These are phyloP conservation scores for Chiroxiphia lanceolata DNA, from an alignment of 2,797 vertebrate genomes.

Conservation along the genomic window DNA sequence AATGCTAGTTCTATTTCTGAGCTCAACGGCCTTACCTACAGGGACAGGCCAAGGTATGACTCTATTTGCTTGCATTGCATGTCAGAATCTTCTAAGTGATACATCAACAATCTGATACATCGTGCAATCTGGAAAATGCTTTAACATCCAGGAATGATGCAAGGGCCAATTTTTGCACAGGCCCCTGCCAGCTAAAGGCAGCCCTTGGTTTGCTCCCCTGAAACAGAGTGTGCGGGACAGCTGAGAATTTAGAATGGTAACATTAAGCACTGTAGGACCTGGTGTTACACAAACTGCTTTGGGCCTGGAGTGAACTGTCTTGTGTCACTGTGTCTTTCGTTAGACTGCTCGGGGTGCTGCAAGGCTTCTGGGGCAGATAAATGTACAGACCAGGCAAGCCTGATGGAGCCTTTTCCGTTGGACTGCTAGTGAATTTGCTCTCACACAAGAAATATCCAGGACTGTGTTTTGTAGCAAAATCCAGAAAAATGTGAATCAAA, in stretches of 20 bases:
- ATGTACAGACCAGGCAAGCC: fast-evolving
- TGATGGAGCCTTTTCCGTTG: background rate
- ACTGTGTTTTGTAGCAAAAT: slow-evolving; percentile 18
- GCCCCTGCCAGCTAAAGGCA: background rate
- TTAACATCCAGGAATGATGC: background rate
- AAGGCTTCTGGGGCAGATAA: background rate
- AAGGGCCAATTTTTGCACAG: background rate
- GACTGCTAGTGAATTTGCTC: background rate
- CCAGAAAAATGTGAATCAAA: slow-evolving; percentile 22
- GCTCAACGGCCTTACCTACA: background rate
- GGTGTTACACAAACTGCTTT: background rate
- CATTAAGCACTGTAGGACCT: background rate
- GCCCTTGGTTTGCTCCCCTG: background rate
- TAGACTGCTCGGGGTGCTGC: background rate
- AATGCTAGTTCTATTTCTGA: background rate
- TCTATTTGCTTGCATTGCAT: background rate
- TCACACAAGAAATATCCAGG: background rate
- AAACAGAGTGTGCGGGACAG: background rate
- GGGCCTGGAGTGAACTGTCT: background rate
- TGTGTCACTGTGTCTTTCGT: background rate
- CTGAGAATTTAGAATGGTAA: background rate
- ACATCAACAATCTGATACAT: background rate
- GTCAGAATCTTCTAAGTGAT: background rate
- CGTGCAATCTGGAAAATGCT: background rate
- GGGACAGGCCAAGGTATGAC: background rate